A percentile compares a stretch with the other conserved stretches of the same genome.
phyloP scores from a whole-genome alignment of 2,113 vertebrate genomes.

The Ictalurus punctatus region DNA sequence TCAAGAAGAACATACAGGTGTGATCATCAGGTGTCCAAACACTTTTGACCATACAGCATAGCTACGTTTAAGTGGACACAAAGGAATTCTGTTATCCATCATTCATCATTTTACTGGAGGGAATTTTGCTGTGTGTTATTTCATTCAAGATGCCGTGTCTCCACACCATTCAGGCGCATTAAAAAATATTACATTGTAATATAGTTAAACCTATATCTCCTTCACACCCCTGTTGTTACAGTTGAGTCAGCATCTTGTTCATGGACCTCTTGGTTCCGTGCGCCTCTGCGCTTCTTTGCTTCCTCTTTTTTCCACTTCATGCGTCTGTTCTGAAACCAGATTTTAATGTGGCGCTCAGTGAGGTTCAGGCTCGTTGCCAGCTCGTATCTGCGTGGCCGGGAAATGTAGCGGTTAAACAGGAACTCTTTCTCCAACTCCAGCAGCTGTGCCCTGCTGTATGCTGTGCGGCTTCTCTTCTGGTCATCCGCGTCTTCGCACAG shows the following conservation, averaged over 20 bases:
- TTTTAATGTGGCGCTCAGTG: slow-evolving; percentile 63
- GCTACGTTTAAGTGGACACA: background rate
- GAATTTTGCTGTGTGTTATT: background rate
- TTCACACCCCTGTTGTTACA: background rate
- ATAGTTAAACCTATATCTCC: background rate
- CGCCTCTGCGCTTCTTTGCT: slow-evolving; percentile 37
- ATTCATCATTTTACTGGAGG: background rate
- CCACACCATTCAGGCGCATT: background rate
- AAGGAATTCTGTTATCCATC: background rate
- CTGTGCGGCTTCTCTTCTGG: slow-evolving; percentile 56
- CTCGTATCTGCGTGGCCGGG: slow-evolving; percentile 59
- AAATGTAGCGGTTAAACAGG: slow-evolving; percentile 62
- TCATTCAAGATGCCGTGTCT: background rate
- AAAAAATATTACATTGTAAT: slow-evolving; percentile 25
- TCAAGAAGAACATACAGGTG: background rate
- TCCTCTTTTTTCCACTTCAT: slow-evolving; percentile 68
- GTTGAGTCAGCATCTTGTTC: background rate
- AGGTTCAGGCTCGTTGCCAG: slow-evolving; percentile 59
- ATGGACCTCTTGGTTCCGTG: background rate
- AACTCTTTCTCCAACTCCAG: slow-evolving; percentile 65
- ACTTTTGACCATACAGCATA: background rate
- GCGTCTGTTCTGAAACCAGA: slow-evolving; percentile 65
- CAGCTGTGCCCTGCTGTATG: slow-evolving; percentile 58
- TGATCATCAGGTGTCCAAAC: background rate
- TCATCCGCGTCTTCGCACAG: slow-evolving; percentile 50